Base-by-base conservation (phyloP, 2,113 vertebrate species). In the Petromus typicus region DNA sequence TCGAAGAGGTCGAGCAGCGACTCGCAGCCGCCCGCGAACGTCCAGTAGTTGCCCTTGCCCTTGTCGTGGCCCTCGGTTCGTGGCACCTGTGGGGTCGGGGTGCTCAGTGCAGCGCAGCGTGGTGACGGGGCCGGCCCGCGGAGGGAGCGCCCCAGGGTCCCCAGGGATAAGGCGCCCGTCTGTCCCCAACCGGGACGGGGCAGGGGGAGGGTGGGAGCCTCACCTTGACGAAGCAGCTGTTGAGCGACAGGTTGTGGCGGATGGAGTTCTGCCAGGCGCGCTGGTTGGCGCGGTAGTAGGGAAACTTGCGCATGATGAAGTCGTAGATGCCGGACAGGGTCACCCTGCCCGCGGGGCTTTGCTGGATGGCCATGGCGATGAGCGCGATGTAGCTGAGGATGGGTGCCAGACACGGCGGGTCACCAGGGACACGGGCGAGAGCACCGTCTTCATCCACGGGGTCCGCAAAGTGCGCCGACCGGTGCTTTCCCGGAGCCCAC, bases 261-360 rank as follows among this genome's bases (percentile, higher is more conserved):
- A 99, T 99, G 97, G 99, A 99, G 98, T 99, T 99, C 98, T 99
- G 99, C 99, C 99, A 99, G 93, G 99, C 99, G 96, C 99, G 99
- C 98, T 99, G 99, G 98, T 99, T 99, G 91, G 99, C 99, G 91
- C 99, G 98, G 98, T 99, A 99, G 96, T 99, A 99, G 8, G 99
- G 99, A 97, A 99, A 99, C 90, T 99, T 98, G 98, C 99, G 99
- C 99, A 99, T 99, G 98, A 99, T 99, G 98, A 99, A 99, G 98
- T 99, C 99, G 86, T 99, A 99, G 98, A 99, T 99, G 95, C 99
- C 99, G 0, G 99, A 99, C 96, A 99, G 98, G 45, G 99, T 99
- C 95, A 99, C 99, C 96, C 99, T 98, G 98, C 99, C 99, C 73
- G 99, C 99, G 1, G 99, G 99, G 92, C 99, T 99, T 98, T 99